Percentiles rank a stretch among this genome's conserved stretches.
Evolutionary conservation across 2,888 invertebrate genomes (phyloP).

Genomic region (Cryptosula pallasiana): DNA sequence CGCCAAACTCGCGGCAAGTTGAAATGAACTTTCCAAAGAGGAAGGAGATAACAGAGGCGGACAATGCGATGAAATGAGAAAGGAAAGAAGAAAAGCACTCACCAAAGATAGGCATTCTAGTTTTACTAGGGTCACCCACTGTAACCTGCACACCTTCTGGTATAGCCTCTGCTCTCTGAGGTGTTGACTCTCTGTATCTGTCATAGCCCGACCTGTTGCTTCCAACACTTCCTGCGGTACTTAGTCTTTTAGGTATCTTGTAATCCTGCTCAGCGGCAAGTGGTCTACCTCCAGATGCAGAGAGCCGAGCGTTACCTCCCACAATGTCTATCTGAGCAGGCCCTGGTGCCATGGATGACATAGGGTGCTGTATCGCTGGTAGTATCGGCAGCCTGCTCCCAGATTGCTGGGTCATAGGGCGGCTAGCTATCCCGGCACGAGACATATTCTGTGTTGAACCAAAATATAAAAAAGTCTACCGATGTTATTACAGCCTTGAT

Average conservation of each 20-base stretch:
- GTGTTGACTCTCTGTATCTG: background rate
- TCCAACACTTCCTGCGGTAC: conserved; percentile 29
- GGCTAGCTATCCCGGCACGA: background rate
- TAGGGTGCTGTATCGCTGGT: conserved; percentile 41
- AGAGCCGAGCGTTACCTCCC: conserved; percentile 34
- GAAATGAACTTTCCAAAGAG: too few relatives aligned
- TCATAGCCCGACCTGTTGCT: background rate
- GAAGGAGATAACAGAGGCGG: too few relatives aligned
- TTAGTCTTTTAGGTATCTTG: conserved; percentile 34
- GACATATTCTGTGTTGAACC: conserved; percentile 5
- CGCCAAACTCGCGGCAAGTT: too few relatives aligned
- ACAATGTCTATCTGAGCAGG: conserved; percentile 39
- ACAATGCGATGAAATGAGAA: too few relatives aligned
- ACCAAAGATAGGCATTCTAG: conserved; percentile 50
- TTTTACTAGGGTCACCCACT: conserved; percentile 42
- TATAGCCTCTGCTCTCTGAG: conserved; percentile 33
- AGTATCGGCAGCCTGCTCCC: conserved; percentile 10
- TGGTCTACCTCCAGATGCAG: conserved; percentile 35
- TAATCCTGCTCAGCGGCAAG: conserved; percentile 38
- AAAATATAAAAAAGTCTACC: too few relatives aligned
- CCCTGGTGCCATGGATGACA: conserved; percentile 40
- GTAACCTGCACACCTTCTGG: conserved; percentile 48
- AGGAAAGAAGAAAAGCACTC: conserved; percentile 31
- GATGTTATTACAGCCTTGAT: background rate
- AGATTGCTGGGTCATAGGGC: conserved; percentile 15